Base-by-base conservation (phyloP, 2,888 invertebrate genomes). In the Xestia ashworthii region DNA sequence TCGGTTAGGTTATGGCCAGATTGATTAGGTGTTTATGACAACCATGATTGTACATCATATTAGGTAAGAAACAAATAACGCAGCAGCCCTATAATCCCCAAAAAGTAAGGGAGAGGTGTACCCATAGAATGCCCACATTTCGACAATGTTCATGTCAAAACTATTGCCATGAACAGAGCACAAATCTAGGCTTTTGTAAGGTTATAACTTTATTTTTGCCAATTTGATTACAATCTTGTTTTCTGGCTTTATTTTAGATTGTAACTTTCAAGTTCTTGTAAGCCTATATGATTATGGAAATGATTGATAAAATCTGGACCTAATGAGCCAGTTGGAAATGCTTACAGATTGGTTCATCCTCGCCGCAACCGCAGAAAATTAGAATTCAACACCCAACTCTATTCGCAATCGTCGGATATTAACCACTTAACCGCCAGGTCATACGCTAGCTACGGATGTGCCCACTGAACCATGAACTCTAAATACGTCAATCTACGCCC, bases 401-500 rank as follows among this genome's bases (percentile, higher is more conserved):
- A 60, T 60, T 72, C 5, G 50, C 50, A 71, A 71, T 64, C n/a
- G 78, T 64, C 62, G 55, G 67, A 65, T 78, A 65, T 58, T 48
- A 68, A 71, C 62, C 67, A 81, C 55, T 83, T 81, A 79, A 84
- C 68, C 58, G 68, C 53, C 68, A 79, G 79, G 84, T 67, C 84
- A 71, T 79, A 62, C 53, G 25, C 79, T 38, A 19, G 32, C 72
- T 72, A 72, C 65, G 81, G 84, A 84, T 81, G 80, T 81, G 50
- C 80, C 72, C 41, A 69, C 80, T 81, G 68, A 80, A 84, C 71
- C 80, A 41, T 80, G 84, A 69, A 81, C 84, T 81, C 64, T 67
- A 64, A 62, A 48, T 78, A 71, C 55, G 65, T 53, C 70, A 78
- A 80, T 64, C 68, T 38, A 68, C 58, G 41, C 32, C 76, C 65